Percentiles rank a stretch among this genome's conserved stretches.
These are phyloP conservation scores for Heterotis niloticus DNA, from an alignment of 2,113 vertebrate genomes.

Conservation along the genomic window DNA sequence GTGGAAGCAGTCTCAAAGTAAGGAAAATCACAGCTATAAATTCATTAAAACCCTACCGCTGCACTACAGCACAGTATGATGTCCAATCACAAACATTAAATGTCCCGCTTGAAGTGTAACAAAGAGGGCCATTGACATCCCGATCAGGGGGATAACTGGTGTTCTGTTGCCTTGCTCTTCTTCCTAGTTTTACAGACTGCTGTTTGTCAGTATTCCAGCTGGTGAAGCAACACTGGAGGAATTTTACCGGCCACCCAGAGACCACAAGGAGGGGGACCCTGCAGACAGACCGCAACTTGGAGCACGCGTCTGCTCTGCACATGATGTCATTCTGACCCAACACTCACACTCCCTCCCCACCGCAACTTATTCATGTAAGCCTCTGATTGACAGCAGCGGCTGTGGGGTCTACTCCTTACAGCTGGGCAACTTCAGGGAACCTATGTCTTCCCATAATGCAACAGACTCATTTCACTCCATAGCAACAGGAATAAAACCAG, in stretches of 20 bases:
- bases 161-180: slow-evolving; percentile 15
- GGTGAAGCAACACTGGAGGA: slow-evolving; percentile 39
- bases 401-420: slow-evolving; percentile 58
- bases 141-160: neutral
- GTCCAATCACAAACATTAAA: slow-evolving; percentile 12
- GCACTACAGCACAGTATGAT: neutral
- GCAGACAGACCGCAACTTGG: slow-evolving; percentile 21
- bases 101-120: neutral
- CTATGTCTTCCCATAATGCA: slow-evolving; percentile 52
- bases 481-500: slow-evolving; percentile 68
- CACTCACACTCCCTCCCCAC: slow-evolving; percentile 31
- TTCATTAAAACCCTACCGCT: neutral
- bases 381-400: slow-evolving; percentile 68
- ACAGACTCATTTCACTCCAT: slow-evolving; percentile 39
- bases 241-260: slow-evolving; percentile 25
- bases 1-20: neutral
- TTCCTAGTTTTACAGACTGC: slow-evolving; percentile 14
- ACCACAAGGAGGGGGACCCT: slow-evolving; percentile 25
- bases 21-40: neutral
- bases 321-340: slow-evolving; percentile 55
- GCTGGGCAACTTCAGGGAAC: slow-evolving; percentile 65
- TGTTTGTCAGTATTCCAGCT: slow-evolving; percentile 58
- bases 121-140: slow-evolving; percentile 17
- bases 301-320: slow-evolving; percentile 12
- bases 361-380: slow-evolving; percentile 59